Conservation (phyloP, 1,140 invertebrate species). For the Drosophila paulistorum region DNA sequence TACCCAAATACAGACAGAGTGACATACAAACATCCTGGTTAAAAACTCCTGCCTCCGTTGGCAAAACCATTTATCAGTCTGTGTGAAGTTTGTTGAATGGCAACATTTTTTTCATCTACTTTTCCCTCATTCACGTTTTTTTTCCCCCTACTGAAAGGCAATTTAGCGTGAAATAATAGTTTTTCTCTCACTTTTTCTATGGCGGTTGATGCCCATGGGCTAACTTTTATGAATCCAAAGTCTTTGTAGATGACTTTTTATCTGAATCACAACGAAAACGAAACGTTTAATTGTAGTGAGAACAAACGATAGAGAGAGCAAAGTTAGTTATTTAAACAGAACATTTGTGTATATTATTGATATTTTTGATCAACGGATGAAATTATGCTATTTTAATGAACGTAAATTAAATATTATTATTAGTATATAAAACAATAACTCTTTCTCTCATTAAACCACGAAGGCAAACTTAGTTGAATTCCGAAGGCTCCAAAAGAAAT, state of each 20-base stretch:
- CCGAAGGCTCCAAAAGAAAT: no score
- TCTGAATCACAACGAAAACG: not conserved
- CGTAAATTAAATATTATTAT: no score
- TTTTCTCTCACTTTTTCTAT: conserved; percentile 27
- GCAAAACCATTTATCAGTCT: conserved; percentile 65
- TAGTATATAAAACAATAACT: no score
- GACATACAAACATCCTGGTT: conserved; percentile 18
- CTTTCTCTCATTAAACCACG: no score
- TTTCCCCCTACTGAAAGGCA: conserved; percentile 60
- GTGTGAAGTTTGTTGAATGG: conserved; percentile 65
- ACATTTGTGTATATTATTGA: no score
- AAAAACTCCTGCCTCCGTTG: conserved; percentile 31
- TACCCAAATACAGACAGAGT: conserved; percentile 22
- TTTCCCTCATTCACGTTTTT: conserved; percentile 33
- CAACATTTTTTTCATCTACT: conserved; percentile 43
- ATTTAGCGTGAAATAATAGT: conserved; percentile 65
- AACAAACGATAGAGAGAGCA: not conserved
- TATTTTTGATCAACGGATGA: no score
- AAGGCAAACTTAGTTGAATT: no score
- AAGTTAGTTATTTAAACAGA: not conserved
- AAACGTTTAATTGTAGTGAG: conserved; percentile 1
- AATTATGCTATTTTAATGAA: no score
- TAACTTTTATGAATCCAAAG: conserved; percentile 25
- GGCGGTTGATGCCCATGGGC: conserved; percentile 11
- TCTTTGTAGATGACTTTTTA: conserved; percentile 29